Evolutionary conservation across 2,113 vertebrate genomes (phyloP), one percentile per base, ranked within the genome.

Genomic region (Procavia capensis): DNA sequence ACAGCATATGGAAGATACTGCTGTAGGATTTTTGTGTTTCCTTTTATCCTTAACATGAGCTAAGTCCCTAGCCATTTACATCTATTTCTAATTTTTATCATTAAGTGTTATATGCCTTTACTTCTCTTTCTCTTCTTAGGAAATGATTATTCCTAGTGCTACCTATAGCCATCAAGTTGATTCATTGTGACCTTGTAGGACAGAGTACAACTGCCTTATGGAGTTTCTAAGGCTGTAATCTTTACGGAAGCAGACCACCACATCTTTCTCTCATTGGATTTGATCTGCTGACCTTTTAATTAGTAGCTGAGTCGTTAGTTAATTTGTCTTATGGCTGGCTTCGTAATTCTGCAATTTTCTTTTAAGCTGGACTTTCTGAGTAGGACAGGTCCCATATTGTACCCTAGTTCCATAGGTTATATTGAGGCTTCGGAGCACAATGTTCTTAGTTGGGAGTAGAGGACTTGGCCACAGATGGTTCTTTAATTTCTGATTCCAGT

Each of bases 301-400:
- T 36, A 70, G 68, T 11, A 70, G 17, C 17, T 36, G n/a, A 70
- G 68, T 7, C 1, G 3, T 36, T 36, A 70, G n/a, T 36, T 70
- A 9, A 36, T 36, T 63, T 74, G 78, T 4, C 11, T 91, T 63
- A 68, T 19, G 10, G 9, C 9, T 92, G 91, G 43, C 47, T 10
- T 41, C 3, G 4, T n/a, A 66, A 78, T 25, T 39, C 29, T n/a
- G 2, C 2, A 20, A 9, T 31, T 79, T 50, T 85, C 6, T 41
- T 22, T 90, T 88, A 93, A 93, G 34, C 66, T 72, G 24, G 13
- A 61, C 64, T 57, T 95, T 86, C 61, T 74, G 63, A 86, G 27
- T 19, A 83, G 70, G 5, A 9, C 34, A 82, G 22, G 11, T 39
- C 68, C 17, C n/a, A 70, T 19, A 70, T 34, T n/a, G 4, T 68